These are phyloP conservation scores for Galerucella nymphaeae DNA, from an alignment of 2,888 invertebrate genomes.

Conservation along the genomic window DNA sequence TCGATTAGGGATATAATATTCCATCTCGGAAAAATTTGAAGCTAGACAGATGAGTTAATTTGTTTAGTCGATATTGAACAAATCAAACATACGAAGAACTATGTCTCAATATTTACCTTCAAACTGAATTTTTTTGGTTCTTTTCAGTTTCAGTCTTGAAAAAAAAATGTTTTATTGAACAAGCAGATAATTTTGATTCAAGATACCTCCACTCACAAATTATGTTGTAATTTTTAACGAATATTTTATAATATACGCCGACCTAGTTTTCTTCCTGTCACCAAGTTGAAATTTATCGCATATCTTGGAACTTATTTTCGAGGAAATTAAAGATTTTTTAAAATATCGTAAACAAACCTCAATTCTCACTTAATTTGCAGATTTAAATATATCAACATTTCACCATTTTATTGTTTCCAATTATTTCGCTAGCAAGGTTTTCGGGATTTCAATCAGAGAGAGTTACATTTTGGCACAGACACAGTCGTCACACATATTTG, in stretches of 20 bases:
- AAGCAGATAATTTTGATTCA: too few relatives aligned
- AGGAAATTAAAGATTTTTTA: slow-evolving; percentile 2
- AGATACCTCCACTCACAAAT: too few relatives aligned
- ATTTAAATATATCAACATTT: slow-evolving; percentile 17
- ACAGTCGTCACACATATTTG: slow-evolving; percentile 34
- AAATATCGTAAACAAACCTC: slow-evolving; percentile 18
- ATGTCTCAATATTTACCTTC: too few relatives aligned
- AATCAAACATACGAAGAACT: too few relatives aligned
- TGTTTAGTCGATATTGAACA: too few relatives aligned
- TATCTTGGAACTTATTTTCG: not conserved
- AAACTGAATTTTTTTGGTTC: too few relatives aligned
- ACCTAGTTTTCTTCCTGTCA: not conserved
- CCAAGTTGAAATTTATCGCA: not conserved
- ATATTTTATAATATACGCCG: not conserved
- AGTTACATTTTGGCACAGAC: slow-evolving; percentile 30
- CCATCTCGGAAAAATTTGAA: too few relatives aligned
- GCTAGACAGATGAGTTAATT: too few relatives aligned
- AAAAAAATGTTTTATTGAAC: too few relatives aligned
- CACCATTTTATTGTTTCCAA: slow-evolving; percentile 16
- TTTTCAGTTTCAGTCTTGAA: too few relatives aligned
- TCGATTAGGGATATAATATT: too few relatives aligned
- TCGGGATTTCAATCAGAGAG: slow-evolving; percentile 14
- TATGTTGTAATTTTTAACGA: too few relatives aligned
- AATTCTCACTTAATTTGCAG: slow-evolving; percentile 5
- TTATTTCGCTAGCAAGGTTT: slow-evolving; percentile 19